Percentiles rank a stretch among this genome's conserved stretches.
Evolutionary conservation across 2,888 invertebrate species (phyloP).

Genomic region (Cephus pygmeus): DNA sequence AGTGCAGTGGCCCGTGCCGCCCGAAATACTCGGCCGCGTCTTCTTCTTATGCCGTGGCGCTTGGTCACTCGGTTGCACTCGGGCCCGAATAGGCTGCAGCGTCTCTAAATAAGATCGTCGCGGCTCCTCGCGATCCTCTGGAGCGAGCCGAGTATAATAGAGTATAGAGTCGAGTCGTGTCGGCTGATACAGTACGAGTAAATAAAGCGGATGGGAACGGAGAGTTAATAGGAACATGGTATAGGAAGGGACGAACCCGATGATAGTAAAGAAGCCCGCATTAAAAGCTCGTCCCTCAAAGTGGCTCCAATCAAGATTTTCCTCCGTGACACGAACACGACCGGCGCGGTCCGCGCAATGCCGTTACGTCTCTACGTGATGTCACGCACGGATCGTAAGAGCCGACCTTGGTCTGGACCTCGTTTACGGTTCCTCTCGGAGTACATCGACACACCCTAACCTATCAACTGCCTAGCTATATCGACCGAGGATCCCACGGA

Average conservation of each 20-base stretch:
- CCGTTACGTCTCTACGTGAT: not conserved
- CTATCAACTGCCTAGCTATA: not conserved
- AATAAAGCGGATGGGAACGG: not conserved
- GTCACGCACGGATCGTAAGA: not conserved
- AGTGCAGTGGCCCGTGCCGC: constrained; percentile 47
- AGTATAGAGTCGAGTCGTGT: not conserved
- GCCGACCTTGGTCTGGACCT: not conserved
- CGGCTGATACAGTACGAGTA: not conserved
- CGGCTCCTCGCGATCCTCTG: not conserved
- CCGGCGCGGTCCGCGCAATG: not conserved
- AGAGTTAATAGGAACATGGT: not conserved
- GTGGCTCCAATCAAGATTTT: not conserved
- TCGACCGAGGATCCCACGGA: not conserved
- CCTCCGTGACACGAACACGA: not conserved
- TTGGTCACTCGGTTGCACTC: constrained; percentile 6
- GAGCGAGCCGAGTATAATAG: not conserved
- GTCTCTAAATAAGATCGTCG: not conserved
- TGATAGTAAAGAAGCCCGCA: not conserved
- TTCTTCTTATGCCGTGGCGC: constrained; percentile 12
- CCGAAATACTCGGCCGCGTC: constrained; percentile 40
- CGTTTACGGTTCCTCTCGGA: not conserved
- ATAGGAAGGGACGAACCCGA: not conserved
- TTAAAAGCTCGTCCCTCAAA: not conserved
- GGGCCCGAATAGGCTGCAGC: constrained; percentile 1
- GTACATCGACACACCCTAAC: not conserved